Evolutionary conservation across 2,888 invertebrate species (phyloP), one percentile per base, ranked within the genome.

Genomic region (Deilephila porcellus): DNA sequence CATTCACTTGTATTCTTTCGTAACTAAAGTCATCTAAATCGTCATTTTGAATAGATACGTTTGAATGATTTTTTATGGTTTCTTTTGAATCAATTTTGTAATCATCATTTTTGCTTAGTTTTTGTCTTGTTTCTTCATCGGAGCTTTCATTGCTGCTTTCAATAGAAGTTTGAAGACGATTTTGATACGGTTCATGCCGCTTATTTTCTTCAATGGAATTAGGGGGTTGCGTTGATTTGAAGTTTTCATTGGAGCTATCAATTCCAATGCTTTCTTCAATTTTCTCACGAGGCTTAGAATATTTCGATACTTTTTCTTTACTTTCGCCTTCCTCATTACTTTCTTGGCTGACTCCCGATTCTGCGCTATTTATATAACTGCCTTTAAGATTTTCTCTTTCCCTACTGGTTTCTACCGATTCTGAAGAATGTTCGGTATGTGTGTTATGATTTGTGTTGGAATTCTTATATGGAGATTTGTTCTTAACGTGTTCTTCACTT

Each of bases 21-120:
- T 88, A 87, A 76, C 87, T 89, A 74, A 89, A 90, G 77, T 90
- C 87, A 71, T 79, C 84, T 76, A 87, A 82, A 76, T 91, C 89
- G 53, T 88, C 86, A 63, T 91, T 88, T 81, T 87, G 86, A 76
- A 88, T 82, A 20, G 71, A 59, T 19, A 14, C n/a, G 1, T 32
- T 63, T 25, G 59, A 59, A 70, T 45, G 11, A 45, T 74, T 77
- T 34, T 1, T 73, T 6, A n/a, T n/a, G 29, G 37, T 70, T 70
- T 37, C 73, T 67, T 45, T 62, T 70, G 59, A 37, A 64, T 70
- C 34, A n/a, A 37, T 71, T 74, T 75, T 71, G 17, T 75, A 71
- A 20, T 75, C 73, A 37, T 75, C 71, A 17, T 71, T 25, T 2
- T 32, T 60, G 0, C 67, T 74, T 4, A n/a, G 60, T 17, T 67